These are phyloP conservation scores for Psophia crepitans DNA, from an alignment of 2,113 vertebrate species.

Conservation along the genomic window DNA sequence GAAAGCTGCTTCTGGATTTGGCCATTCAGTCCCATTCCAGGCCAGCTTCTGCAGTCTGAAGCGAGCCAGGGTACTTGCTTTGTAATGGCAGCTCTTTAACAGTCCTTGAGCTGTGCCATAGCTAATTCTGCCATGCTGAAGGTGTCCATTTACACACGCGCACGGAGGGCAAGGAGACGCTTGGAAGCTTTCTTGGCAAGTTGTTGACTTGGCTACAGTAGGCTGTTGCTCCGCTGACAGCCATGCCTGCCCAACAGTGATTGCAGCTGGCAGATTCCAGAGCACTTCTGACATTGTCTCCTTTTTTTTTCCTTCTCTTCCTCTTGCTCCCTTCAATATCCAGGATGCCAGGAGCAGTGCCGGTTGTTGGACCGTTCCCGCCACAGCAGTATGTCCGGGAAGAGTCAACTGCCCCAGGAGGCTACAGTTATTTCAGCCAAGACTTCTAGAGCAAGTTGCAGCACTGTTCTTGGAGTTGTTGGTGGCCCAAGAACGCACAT, in stretches of 20 bases:
- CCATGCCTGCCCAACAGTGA: slow-evolving; percentile 30
- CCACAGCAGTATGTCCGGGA: slow-evolving; percentile 69
- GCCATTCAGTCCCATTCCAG: background rate
- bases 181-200: slow-evolving; percentile 38
- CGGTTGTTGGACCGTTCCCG: slow-evolving; percentile 51
- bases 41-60: background rate
- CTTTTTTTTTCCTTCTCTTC: background rate
- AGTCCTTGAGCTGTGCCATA: background rate
- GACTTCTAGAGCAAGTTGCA: slow-evolving; percentile 65
- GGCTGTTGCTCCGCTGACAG: background rate
- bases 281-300: slow-evolving; percentile 25
- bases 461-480: slow-evolving; percentile 49
- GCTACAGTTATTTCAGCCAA: slow-evolving; percentile 69
- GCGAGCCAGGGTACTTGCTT: background rate
- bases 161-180: background rate
- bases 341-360: slow-evolving; percentile 76
- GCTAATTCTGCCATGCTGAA: background rate
- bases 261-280: slow-evolving; percentile 21
- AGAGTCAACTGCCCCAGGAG: slow-evolving; percentile 69
- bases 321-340: background rate
- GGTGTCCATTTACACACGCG: slow-evolving; percentile 22
- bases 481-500: slow-evolving; percentile 54
- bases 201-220: slow-evolving; percentile 8
- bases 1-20: background rate
- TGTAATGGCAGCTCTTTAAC: slow-evolving; percentile 4